Percentiles rank a stretch among this genome's conserved stretches.
These are phyloP conservation scores for Tachysurus fulvidraco DNA, from an alignment of 2,113 vertebrate species.

Conservation along the genomic window DNA sequence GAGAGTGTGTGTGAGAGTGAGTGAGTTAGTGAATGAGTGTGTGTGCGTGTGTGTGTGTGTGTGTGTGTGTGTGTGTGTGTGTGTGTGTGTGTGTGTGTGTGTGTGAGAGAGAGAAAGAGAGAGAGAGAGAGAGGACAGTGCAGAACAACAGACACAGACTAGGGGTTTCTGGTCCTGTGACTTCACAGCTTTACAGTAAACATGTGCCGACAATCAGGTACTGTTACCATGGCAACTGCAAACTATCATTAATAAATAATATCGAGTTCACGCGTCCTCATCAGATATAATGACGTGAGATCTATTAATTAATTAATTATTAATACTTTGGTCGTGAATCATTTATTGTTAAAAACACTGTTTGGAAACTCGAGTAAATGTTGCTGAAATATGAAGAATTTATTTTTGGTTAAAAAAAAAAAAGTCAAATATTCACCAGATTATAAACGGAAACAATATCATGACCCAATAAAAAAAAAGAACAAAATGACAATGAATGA, in stretches of 20 bases:
- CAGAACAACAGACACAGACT: too few species aligned
- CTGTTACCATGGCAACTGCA: neutral
- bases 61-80: neutral
- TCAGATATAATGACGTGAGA: neutral
- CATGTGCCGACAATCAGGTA: neutral
- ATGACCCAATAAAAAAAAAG: neutral
- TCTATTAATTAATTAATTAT: neutral
- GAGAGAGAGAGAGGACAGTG: too few species aligned
- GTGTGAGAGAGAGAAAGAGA: too few species aligned
- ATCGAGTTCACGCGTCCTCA: neutral
- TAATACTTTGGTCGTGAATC: neutral
- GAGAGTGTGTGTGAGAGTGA: too few species aligned
- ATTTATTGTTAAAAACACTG: neutral
- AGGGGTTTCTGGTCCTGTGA: neutral
- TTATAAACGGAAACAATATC: neutral
- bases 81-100: neutral
- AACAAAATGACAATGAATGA: neutral
- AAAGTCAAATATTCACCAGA: neutral
- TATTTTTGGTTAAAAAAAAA: neutral
- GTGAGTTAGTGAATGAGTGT: too few species aligned
- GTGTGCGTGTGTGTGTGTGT: neutral
- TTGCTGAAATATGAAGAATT: neutral
- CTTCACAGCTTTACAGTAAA: conserved; percentile 4
- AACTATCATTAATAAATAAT: neutral
- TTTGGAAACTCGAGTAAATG: neutral